These are phyloP conservation scores for Acleris holmiana DNA, from an alignment of 2,888 invertebrate species.

Conservation along the genomic window DNA sequence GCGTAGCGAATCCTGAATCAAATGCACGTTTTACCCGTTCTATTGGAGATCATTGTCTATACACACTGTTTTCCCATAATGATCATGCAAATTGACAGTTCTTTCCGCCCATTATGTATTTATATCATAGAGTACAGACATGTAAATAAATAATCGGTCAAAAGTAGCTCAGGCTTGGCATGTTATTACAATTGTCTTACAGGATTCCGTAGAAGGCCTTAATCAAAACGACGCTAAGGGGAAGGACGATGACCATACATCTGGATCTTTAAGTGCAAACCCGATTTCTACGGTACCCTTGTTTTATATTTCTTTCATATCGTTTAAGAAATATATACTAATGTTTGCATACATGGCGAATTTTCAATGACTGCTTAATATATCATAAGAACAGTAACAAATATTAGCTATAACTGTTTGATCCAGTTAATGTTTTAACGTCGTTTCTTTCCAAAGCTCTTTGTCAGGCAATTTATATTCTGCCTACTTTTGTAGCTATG, in stretches of 20 bases:
- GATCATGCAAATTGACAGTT: conserved; percentile 21
- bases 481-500: neutral
- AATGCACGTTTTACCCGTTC: conserved; percentile 10
- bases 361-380: neutral
- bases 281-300: conserved; percentile 58
- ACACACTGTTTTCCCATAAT: conserved; percentile 17
- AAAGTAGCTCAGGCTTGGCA: conserved; percentile 62
- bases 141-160: conserved; percentile 8
- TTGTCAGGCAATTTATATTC: neutral
- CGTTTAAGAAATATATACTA: conserved; percentile 25
- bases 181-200: conserved; percentile 71
- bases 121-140: conserved; percentile 15
- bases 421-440: conserved; percentile 1
- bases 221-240: conserved; percentile 67
- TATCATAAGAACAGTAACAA: conserved; percentile 1
- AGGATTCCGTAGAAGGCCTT: conserved; percentile 71
- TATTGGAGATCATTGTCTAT: conserved; percentile 8
- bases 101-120: conserved; percentile 23
- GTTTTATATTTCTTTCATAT: conserved; percentile 38
- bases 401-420: conserved; percentile 11
- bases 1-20: conserved; percentile 3
- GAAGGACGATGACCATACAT: conserved; percentile 64
- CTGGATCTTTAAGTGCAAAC: conserved; percentile 56
- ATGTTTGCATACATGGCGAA: conserved; percentile 19
- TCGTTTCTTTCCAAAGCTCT: neutral